phyloP scores from a whole-genome alignment of 2,113 vertebrate species.

The Sus scrofa region DNA sequence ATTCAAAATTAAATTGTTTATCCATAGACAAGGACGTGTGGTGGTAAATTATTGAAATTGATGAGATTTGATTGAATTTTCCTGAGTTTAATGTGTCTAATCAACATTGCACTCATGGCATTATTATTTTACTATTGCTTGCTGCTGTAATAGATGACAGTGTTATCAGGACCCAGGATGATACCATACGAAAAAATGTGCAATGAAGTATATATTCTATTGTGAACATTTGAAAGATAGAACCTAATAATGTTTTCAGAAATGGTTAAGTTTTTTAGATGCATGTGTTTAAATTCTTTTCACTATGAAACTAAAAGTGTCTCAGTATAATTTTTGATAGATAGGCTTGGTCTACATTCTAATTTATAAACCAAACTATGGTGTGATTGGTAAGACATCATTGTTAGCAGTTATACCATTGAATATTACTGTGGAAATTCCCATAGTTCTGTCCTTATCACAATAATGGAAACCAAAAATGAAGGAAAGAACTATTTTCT shows the following conservation, averaged over 20 bases:
- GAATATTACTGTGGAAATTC: conserved; percentile 16
- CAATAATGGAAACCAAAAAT: conserved; percentile 24
- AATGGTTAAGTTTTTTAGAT: neutral
- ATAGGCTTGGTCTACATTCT: neutral
- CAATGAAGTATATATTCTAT: neutral
- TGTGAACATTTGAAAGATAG: conserved; percentile 30
- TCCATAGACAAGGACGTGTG: conserved; percentile 48
- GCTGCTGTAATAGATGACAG: neutral
- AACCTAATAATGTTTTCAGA: neutral
- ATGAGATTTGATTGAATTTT: conserved; percentile 66
- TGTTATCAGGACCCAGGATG: conserved; percentile 1
- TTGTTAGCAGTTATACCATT: conserved; percentile 11
- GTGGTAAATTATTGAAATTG: conserved; percentile 62
- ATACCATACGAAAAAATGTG: neutral
- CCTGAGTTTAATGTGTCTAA: conserved; percentile 58
- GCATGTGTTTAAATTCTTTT: neutral
- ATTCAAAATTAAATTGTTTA: conserved; percentile 71
- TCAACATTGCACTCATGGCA: neutral
- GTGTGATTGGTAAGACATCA: neutral
- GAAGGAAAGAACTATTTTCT: neutral
- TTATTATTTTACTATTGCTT: conserved; percentile 46
- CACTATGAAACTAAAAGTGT: conserved; percentile 9
- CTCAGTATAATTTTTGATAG: conserved; percentile 5
- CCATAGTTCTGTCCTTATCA: neutral
- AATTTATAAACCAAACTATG: conserved; percentile 46